Base-by-base conservation (phyloP, 2,113 vertebrate genomes). In the Muntiacus muntjak region DNA sequence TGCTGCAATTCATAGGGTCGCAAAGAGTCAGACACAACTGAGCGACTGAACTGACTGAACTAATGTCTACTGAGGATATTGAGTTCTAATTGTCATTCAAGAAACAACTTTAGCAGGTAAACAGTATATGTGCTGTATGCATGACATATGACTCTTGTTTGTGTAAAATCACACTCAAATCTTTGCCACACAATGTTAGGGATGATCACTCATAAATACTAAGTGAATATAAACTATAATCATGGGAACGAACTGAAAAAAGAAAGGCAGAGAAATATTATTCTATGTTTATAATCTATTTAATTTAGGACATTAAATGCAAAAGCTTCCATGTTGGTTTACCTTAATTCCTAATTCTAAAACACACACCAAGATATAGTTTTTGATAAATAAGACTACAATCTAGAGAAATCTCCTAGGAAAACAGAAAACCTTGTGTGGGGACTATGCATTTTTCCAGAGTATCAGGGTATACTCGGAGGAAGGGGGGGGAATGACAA, bases 371-470 rank as follows among this genome's bases (percentile, higher is more conserved):
- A 96, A 92, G 6, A 96, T 54, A 92, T 13, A 9, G 2, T 43
- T 57, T 92, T 78, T 45, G 25, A 74, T 81, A 87, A 94, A 57
- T 57, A 96, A 97, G 50, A 58, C 28, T 50, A n/a, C 9, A 36
- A 21, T 82, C 89, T 40, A 95, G 14, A 82, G 45, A 94, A 71
- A 85, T 36, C 30, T 85, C 36, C 47, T 45, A 79, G 21, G 50
- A 84, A 96, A 97, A 23, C 40, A 96, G 55, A 97, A 67, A 95
- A 50, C 9, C 50, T 86, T 5, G 30, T 30, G 36, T 81, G 11
- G 21, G n/a, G 16, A 93, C 76, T 94, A 96, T 96, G 91, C 96
- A 93, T 86, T 98, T 94, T 96, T 98, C 94, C 91, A 97, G 96
- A 98, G 95, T 93, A 96, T 96, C 95, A 98, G 97, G 95, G 10